Conservation (phyloP, 2,888 invertebrate genomes). For the Lycocerus yunnanus region DNA sequence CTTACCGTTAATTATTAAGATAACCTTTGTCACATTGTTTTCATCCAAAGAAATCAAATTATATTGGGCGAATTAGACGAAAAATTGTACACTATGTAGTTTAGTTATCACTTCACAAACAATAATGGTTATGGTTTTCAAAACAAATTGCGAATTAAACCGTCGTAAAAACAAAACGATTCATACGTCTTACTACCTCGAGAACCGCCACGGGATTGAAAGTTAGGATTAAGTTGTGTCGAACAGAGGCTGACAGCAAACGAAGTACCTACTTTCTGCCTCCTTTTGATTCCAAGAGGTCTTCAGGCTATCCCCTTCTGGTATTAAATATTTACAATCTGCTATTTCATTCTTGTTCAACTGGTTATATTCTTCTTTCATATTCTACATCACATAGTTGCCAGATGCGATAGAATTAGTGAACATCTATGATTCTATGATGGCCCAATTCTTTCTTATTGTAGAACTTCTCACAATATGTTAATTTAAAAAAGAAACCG, state of each 20-base stretch:
- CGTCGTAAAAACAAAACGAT: slow-evolving; percentile 7
- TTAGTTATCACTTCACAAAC: background rate
- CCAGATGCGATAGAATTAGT: slow-evolving; percentile 43
- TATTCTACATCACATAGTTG: slow-evolving; percentile 37
- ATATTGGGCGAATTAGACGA: background rate
- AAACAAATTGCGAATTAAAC: slow-evolving; percentile 5
- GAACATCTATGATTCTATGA: slow-evolving; percentile 40
- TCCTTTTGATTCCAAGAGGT: slow-evolving; percentile 35
- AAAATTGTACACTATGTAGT: background rate
- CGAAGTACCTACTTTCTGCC: slow-evolving; percentile 37
- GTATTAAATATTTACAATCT: slow-evolving; percentile 39
- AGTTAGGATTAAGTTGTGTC: slow-evolving; percentile 54
- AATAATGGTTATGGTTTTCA: background rate
- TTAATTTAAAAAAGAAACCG: background rate
- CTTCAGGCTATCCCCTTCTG: slow-evolving; percentile 32
- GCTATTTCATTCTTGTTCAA: slow-evolving; percentile 42
- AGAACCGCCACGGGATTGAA: slow-evolving; percentile 45
- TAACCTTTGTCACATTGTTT: slow-evolving; percentile 28
- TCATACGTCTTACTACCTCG: slow-evolving; percentile 38
- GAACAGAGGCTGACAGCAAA: slow-evolving; percentile 50
- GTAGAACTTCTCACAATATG: background rate
- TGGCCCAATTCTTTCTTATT: slow-evolving; percentile 34
- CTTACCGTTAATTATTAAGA: slow-evolving; percentile 28
- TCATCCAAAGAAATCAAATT: slow-evolving; percentile 2
- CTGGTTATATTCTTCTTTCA: slow-evolving; percentile 36